Percentiles rank a stretch among this genome's conserved stretches.
These are phyloP conservation scores for Oasisia sp. DNA, from an alignment of 2,888 invertebrate species.

Conservation along the genomic window DNA sequence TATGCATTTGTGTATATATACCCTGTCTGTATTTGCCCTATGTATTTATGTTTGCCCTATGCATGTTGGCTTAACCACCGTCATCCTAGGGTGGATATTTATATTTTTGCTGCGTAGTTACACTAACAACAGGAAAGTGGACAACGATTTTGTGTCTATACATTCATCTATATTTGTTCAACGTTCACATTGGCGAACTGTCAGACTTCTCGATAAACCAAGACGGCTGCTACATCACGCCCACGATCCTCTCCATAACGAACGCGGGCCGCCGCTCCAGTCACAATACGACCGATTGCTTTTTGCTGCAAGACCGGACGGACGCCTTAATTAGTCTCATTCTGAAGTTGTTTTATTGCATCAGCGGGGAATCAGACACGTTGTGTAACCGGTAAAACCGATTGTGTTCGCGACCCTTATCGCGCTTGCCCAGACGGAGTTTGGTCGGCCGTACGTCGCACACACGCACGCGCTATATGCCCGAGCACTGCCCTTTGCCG, in stretches of 20 bases:
- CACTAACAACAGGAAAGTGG: too few species aligned
- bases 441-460: too few species aligned
- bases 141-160: too few species aligned
- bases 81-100: too few species aligned
- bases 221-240: not conserved
- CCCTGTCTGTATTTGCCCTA: too few species aligned
- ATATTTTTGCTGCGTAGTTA: too few species aligned
- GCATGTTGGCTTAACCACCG: too few species aligned
- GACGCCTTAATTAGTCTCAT: not conserved
- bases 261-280: not conserved
- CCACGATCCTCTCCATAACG: not conserved
- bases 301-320: not conserved
- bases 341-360: not conserved
- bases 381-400: not conserved
- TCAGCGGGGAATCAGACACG: not conserved
- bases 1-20: not conserved
- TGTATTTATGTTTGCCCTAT: too few species aligned
- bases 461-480: not conserved
- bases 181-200: too few species aligned
- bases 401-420: not conserved
- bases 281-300: not conserved
- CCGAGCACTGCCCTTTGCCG: not conserved
- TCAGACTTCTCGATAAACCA: not conserved
- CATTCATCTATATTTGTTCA: too few species aligned
- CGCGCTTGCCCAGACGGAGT: not conserved